Evolutionary conservation across 2,797 vertebrate species (phyloP).

Genomic region (Eutrigla gurnardus): DNA sequence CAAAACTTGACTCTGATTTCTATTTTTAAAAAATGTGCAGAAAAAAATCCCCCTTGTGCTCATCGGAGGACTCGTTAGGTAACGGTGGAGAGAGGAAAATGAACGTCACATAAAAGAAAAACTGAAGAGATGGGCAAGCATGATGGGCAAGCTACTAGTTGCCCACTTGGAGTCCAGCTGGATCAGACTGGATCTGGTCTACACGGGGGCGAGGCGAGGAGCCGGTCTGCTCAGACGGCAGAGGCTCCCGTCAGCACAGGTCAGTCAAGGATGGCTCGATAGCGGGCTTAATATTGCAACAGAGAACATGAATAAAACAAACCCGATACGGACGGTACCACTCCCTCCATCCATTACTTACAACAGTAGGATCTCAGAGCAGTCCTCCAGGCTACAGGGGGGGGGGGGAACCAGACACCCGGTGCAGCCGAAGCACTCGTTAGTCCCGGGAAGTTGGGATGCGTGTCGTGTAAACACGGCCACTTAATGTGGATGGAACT

Average conservation of each 20-base stretch:
- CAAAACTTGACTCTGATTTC: conserved; percentile 1
- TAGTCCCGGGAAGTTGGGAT: conserved; percentile 59
- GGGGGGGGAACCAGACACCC: conserved; percentile 48
- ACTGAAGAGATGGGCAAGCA: too few species aligned
- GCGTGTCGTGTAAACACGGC: conserved; percentile 65
- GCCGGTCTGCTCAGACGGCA: conserved; percentile 54
- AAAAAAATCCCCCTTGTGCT: background rate
- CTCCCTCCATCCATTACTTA: conserved; percentile 72
- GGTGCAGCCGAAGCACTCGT: conserved; percentile 23
- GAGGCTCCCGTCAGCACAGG: conserved; percentile 60
- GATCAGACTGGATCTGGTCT: conserved; percentile 52
- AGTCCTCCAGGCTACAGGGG: conserved; percentile 19
- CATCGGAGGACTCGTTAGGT: background rate
- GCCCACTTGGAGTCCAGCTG: conserved; percentile 51
- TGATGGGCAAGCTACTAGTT: too few species aligned
- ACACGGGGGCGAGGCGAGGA: conserved; percentile 26
- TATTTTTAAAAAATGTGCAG: background rate
- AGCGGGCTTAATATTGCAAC: conserved; percentile 79
- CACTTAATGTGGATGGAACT: conserved; percentile 66
- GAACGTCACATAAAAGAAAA: too few species aligned
- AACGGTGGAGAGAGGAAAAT: too few species aligned
- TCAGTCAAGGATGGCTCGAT: conserved; percentile 80
- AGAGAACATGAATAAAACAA: conserved; percentile 81
- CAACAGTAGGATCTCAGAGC: conserved; percentile 56
- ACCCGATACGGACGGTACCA: conserved; percentile 68